Percentiles rank a stretch among this genome's conserved stretches.
These are phyloP conservation scores for Xylocopa sonorina DNA, from an alignment of 1,140 invertebrate species.

Conservation along the genomic window DNA sequence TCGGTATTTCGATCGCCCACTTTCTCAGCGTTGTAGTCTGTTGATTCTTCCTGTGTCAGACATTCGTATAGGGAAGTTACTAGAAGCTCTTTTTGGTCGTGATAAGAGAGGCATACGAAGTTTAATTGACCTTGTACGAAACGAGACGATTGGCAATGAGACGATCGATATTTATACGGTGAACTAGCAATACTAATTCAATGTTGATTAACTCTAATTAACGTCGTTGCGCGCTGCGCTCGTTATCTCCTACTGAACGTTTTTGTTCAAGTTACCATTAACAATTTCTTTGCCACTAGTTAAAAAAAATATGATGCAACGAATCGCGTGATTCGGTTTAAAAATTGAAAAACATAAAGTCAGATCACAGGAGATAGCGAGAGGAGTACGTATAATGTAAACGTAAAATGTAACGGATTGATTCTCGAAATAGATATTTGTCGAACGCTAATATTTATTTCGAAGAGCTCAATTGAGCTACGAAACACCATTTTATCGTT, in stretches of 20 bases:
- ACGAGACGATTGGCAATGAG: slow-evolving; percentile 44
- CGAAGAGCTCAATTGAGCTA: no score
- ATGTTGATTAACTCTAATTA: slow-evolving; percentile 55
- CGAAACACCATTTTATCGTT: no score
- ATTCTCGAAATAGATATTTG: no score
- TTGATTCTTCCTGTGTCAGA: neutral
- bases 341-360: neutral
- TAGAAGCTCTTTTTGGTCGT: neutral
- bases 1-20: slow-evolving; percentile 29
- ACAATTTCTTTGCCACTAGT: neutral
- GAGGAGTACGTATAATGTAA: no score
- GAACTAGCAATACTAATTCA: slow-evolving; percentile 42
- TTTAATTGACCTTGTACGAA: slow-evolving; percentile 48
- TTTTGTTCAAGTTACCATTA: neutral
- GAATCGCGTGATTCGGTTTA: neutral
- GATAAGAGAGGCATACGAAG: neutral
- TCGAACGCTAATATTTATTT: no score
- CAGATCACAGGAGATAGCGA: no score
- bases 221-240: slow-evolving; percentile 37
- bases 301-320: neutral
- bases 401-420: no score
- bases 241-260: neutral
- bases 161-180: slow-evolving; percentile 46
- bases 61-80: neutral
- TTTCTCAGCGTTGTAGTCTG: slow-evolving; percentile 4